Base-by-base conservation (phyloP, 2,113 vertebrate genomes). In the Erythrocercus mccallii region DNA sequence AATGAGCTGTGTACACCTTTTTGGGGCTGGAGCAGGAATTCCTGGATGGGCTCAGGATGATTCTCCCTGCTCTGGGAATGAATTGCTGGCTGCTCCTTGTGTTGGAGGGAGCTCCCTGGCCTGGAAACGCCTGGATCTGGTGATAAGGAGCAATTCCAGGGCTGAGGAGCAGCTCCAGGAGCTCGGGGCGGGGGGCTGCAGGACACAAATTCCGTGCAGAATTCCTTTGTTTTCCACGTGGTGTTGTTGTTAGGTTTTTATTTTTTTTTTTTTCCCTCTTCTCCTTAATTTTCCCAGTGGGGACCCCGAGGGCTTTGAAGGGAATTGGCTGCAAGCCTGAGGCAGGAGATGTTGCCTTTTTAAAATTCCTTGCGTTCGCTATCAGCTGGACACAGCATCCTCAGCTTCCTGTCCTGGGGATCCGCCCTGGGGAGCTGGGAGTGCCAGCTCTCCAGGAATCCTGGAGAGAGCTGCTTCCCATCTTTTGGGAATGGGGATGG, bases 11-110 rank as follows among this genome's bases (percentile, higher is more conserved):
- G 40, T 19, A 58, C 6, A 0, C 24, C 11, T 7, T 9, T 6
- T 9, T 6, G 2, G 53, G n/a, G 33, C 62, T 19, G 18, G 15
- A 8, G 62, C 40, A 11, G 47, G 19, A 2, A 0, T n/a, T 70
- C 0, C 1, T 24, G 60, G 25, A 1, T 19, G 51, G 15, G 12
- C 56, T 21, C 6, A 3, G 48, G 51, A 1, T 0, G 3, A 2
- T n/a, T 33, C 61, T 1, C 45, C 45, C 45, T 21, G 45, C 45
- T 45, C 45, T 45, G 45, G 45, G 45, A 21, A 45, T 45, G 5
- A 17, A 33, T 22, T 23, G 37, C 58, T 0, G 2, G 33, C 30
- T 0, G 13, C n/a, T 70, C 58, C 2, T 18, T 16, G 23, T 58
- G 53, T 14, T 35, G 17, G 18, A 22, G 23, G 73, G 28, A 48